Evolutionary conservation across 64 coral and sea anemone genomes (phyloP).

Genomic region (Hydrozoanthus tunicans): DNA sequence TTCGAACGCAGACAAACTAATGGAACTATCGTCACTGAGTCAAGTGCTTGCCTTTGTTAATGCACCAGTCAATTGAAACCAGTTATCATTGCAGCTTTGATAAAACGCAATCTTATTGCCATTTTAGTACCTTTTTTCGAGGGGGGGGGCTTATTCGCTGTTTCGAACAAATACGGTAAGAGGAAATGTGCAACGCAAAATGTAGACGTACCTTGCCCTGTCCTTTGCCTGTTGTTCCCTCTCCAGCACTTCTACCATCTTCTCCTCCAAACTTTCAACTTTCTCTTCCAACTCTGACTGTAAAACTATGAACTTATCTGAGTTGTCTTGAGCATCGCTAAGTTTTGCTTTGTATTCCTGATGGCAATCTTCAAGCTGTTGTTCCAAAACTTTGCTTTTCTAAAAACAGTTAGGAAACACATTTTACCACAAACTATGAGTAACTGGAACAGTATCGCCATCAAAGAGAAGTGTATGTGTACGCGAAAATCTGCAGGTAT

Average conservation of each 20-base stretch:
- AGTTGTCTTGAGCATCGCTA: slow-evolving; percentile 21
- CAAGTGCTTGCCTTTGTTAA: no score
- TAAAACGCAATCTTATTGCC: no score
- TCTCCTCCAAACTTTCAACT: slow-evolving; percentile 62
- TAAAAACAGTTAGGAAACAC: slow-evolving; percentile 11
- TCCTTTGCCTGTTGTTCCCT: slow-evolving; percentile 64
- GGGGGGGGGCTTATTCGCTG: neutral
- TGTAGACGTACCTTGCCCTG: neutral
- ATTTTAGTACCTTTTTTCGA: no score
- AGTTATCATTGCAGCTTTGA: no score
- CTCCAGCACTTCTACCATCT: slow-evolving; percentile 59
- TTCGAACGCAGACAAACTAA: no score
- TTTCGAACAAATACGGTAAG: neutral
- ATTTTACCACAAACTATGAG: neutral
- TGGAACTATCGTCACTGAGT: no score
- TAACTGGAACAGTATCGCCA: neutral
- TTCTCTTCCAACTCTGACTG: slow-evolving; percentile 54
- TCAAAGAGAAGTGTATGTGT: no score
- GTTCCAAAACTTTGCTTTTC: slow-evolving; percentile 64
- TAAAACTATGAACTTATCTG: slow-evolving; percentile 34
- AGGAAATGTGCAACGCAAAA: neutral
- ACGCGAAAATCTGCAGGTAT: no score
- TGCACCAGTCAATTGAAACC: no score
- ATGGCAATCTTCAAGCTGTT: slow-evolving; percentile 66
- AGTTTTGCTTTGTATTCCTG: slow-evolving; percentile 57